phyloP scores from a whole-genome alignment of 2,113 vertebrate species.

The Callithrix jacchus region DNA sequence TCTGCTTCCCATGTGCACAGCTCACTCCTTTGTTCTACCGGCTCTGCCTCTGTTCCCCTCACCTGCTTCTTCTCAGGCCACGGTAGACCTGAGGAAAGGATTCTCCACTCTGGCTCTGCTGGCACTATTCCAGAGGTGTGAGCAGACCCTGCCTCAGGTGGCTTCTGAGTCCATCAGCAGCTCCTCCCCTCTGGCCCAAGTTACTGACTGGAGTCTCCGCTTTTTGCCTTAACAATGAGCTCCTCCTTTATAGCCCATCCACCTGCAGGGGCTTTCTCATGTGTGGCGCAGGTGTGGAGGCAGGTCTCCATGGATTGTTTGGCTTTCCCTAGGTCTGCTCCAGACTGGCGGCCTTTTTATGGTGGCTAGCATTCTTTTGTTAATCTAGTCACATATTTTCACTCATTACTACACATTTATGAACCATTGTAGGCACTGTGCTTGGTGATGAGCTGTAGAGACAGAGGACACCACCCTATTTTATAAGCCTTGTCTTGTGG shows the following conservation, averaged over 20 bases:
- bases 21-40: not conserved
- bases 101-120: not conserved
- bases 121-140: too few relatives aligned
- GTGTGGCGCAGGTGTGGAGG: not conserved
- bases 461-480: not conserved
- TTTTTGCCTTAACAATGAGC: not conserved
- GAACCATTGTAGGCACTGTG: not conserved
- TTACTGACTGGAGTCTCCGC: not conserved
- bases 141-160: not conserved
- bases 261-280: not conserved
- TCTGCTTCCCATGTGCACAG: not conserved
- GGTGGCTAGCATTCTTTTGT: not conserved
- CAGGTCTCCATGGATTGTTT: not conserved
- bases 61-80: not conserved
- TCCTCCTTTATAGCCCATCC: not conserved
- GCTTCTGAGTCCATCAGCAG: not conserved
- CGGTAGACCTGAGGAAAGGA: not conserved
- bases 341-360: not conserved
- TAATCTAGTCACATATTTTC: not conserved
- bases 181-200: not conserved
- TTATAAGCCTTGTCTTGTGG: not conserved
- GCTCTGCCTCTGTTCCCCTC: fast-evolving
- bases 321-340: not conserved
- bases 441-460: not conserved
- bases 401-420: not conserved